A percentile compares a stretch with the other conserved stretches of the same genome.
phyloP scores from a whole-genome alignment of 2,113 vertebrate genomes.

The Chamaea fasciata region DNA sequence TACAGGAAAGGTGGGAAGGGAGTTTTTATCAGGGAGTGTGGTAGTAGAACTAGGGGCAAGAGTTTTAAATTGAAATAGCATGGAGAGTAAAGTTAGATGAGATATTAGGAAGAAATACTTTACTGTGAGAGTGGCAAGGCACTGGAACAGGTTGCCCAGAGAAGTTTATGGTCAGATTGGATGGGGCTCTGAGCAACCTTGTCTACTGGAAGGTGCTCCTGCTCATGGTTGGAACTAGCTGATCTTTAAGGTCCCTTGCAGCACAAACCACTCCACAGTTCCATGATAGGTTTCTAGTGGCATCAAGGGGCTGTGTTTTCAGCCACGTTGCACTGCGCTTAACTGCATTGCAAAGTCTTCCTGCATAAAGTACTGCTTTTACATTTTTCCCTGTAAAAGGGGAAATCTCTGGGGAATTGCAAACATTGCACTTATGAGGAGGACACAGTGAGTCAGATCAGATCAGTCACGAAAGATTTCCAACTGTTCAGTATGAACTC shows the following conservation, averaged over 20 bases:
- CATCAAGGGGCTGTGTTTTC: background rate
- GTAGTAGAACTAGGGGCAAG: background rate
- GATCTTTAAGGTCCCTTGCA: background rate
- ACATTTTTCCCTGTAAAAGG: background rate
- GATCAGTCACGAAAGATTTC: background rate
- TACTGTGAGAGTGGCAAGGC: background rate
- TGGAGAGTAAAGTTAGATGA: background rate
- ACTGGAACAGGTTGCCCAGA: background rate
- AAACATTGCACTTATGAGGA: background rate
- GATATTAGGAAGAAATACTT: background rate
- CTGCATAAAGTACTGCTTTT: background rate
- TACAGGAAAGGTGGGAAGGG: background rate
- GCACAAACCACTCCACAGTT: background rate
- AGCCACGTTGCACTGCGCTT: background rate
- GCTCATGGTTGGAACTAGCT: background rate
- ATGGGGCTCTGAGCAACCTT: background rate
- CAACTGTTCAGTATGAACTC: background rate
- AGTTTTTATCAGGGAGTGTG: fast-evolving
- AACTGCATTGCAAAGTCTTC: background rate
- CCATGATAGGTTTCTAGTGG: background rate
- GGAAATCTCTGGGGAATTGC: background rate
- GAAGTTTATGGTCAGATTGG: background rate
- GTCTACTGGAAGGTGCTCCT: background rate
- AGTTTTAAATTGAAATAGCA: background rate
- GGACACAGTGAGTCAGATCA: background rate